A percentile compares a stretch with the other conserved stretches of the same genome.
Evolutionary conservation across 1,140 invertebrate species (phyloP).

Genomic region (Rhyacophila brunnea): DNA sequence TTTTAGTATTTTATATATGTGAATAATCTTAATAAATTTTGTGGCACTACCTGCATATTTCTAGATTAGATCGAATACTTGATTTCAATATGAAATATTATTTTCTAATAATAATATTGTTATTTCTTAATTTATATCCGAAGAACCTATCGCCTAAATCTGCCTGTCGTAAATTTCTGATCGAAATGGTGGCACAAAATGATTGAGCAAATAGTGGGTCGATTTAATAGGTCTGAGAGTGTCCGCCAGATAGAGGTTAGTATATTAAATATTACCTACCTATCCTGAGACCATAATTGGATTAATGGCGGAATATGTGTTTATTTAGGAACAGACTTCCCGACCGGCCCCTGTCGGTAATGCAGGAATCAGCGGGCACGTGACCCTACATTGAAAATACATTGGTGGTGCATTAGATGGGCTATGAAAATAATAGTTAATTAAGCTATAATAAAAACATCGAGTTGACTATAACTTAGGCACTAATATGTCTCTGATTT

Average conservation of each 20-base stretch:
- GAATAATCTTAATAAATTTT: no score
- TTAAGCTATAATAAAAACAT: no score
- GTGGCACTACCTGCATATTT: no score
- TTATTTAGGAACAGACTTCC: slow-evolving; percentile 20
- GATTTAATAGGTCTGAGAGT: slow-evolving; percentile 3
- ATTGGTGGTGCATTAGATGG: no score
- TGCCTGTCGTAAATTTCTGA: neutral
- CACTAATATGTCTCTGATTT: no score
- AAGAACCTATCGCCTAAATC: neutral
- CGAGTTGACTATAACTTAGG: no score
- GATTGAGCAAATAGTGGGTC: slow-evolving; percentile 25
- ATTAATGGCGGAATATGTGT: slow-evolving; percentile 25
- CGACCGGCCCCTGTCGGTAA: neutral
- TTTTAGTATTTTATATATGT: no score
- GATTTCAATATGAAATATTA: no score
- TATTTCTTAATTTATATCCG: neutral
- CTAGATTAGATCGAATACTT: no score
- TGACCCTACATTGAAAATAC: slow-evolving; percentile 4
- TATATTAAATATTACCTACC: slow-evolving; percentile 7
- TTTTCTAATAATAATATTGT: neutral
- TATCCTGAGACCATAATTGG: slow-evolving; percentile 24
- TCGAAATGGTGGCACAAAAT: neutral
- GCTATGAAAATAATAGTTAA: no score
- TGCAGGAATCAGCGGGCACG: slow-evolving; percentile 13
- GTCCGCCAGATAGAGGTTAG: slow-evolving; percentile 7